Conservation (phyloP, 2,888 invertebrate genomes). For the Cerceris ruficornis region DNA sequence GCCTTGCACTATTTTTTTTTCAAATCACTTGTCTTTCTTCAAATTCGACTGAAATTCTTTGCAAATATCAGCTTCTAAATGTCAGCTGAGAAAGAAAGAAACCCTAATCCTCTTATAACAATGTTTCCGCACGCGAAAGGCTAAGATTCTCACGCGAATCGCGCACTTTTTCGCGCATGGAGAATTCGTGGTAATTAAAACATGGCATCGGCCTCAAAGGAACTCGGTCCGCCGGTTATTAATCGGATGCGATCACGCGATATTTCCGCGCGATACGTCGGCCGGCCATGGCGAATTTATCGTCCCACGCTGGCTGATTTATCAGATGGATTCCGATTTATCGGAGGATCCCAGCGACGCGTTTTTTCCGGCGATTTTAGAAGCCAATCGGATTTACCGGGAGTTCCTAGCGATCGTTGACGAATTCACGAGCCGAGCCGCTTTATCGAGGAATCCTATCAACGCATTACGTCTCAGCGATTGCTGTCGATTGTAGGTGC, state of each 20-base stretch:
- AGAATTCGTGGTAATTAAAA: conserved; percentile 49
- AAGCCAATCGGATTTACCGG: conserved; percentile 44
- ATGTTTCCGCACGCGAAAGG: too few relatives aligned
- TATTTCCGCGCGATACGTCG: conserved; percentile 68
- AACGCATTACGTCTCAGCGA: too few relatives aligned
- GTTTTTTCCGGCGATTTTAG: conserved; percentile 41
- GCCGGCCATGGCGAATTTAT: conserved; percentile 60
- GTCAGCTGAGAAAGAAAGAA: too few relatives aligned
- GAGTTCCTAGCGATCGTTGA: too few relatives aligned
- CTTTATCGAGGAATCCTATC: too few relatives aligned
- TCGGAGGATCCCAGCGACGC: conserved; percentile 57
- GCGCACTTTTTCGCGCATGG: neutral
- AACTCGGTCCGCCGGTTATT: conserved; percentile 59
- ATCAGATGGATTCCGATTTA: conserved; percentile 66
- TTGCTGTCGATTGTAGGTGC: too few relatives aligned
- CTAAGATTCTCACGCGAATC: neutral
- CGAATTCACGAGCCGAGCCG: too few relatives aligned
- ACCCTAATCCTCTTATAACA: too few relatives aligned
- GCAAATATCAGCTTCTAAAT: too few relatives aligned
- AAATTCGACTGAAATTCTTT: too few relatives aligned
- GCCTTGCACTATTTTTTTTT: too few relatives aligned
- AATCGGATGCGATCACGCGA: conserved; percentile 73
- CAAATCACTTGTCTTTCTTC: too few relatives aligned
- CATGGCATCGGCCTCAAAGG: conserved; percentile 36
- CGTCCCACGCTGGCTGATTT: conserved; percentile 61